Base-by-base conservation (phyloP, 2,888 invertebrate genomes). In the Ommatoiulus sabulosus region DNA sequence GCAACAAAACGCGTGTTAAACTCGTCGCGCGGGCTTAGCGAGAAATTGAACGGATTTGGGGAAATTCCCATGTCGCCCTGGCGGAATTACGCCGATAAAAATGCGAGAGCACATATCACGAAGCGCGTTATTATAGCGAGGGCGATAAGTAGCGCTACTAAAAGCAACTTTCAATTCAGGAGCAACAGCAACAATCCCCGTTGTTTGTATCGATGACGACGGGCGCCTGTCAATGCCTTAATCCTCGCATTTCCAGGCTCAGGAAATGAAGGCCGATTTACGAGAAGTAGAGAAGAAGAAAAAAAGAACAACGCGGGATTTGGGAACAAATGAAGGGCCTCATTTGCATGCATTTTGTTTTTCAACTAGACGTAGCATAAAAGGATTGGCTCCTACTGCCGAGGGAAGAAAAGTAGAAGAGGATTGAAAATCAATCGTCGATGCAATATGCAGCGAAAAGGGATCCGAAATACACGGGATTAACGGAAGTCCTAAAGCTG, bases 131-230 rank as follows among this genome's bases (percentile, higher is more conserved):
- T 46, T 46, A 46, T 10, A 10, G 12, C 6, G 12, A 10, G 46
- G 46, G 57, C 17, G 57, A 57, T 57, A 57, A 57, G 57, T 57
- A 57, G 57, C 57, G 57, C 10, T 57, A 57, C 57, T 57, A 57
- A 57, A 57, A 57, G 57, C 57, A 57, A 57, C 57, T 57, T n/a
- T 57, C 10, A 57, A 57, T 57, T 57, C 57, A 57, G 17, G 17
- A 57, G 57, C 57, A 57, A 57, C 57, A 57, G 17, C 57, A 57
- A 57, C 10, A 57, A 57, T 57, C 57, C 57, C 15, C 57, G 15
- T 57, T 57, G 57, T 57, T 57, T 57, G 57, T 57, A 57, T 57
- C 57, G 57, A 57, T 57, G 57, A 57, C 57, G 57, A 57, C 57
- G 57, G 15, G 57, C 57, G 57, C 57, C 57, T 57, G 57, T 57